phyloP scores from a whole-genome alignment of 37 sponge, comb jelly and placozoan species.

The Agelas oroides region DNA sequence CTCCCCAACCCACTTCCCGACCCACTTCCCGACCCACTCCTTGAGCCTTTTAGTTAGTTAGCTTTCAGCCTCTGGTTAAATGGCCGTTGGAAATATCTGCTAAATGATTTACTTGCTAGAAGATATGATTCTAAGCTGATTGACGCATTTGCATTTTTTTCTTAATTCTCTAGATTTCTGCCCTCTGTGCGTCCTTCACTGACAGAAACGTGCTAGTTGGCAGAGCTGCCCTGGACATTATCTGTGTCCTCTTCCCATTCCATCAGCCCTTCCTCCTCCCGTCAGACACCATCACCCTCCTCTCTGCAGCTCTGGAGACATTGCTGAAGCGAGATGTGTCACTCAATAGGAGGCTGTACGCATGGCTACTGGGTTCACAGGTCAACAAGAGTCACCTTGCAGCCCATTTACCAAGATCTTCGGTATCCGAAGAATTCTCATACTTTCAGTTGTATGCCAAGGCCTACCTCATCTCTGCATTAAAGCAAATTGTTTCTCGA shows the following conservation, averaged over 20 bases:
- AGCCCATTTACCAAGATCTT: not conserved
- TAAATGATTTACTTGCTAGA: too few relatives aligned
- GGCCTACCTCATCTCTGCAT: slow-evolving; percentile 12
- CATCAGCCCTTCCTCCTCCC: slow-evolving; percentile 53
- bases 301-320: slow-evolving; percentile 72
- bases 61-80: too few relatives aligned
- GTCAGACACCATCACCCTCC: slow-evolving; percentile 32
- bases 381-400: slow-evolving; percentile 21
- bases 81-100: too few relatives aligned
- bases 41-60: too few relatives aligned
- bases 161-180: slow-evolving; percentile 50
- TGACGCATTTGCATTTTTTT: not conserved
- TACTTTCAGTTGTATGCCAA: slow-evolving; percentile 57
- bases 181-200: slow-evolving; percentile 65
- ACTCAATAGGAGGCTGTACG: slow-evolving; percentile 78
- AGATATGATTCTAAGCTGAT: too few relatives aligned
- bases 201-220: slow-evolving; percentile 79
- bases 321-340: slow-evolving; percentile 86
- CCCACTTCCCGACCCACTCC: not conserved
- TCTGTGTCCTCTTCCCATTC: slow-evolving; percentile 65
- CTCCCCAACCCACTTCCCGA: not conserved
- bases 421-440: not conserved
- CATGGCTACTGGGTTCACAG: slow-evolving; percentile 76
- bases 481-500: slow-evolving; percentile 1
- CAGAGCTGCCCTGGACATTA: slow-evolving; percentile 73